phyloP scores from a whole-genome alignment of 2,797 vertebrate species.

The Setipinna tenuifilis region DNA sequence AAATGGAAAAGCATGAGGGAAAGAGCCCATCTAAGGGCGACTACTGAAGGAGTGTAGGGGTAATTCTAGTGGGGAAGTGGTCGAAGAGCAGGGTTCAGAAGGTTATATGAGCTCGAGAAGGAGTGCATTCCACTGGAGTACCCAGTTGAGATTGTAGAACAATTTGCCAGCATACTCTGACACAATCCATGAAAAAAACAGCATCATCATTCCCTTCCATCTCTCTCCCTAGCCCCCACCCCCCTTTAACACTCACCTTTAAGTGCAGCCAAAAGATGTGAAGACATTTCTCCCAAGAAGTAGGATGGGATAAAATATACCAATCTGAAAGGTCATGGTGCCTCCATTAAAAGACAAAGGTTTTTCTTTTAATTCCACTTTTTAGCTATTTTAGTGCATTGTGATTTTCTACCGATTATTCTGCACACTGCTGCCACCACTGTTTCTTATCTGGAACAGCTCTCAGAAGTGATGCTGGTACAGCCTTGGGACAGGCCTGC shows the following conservation, averaged over 20 bases:
- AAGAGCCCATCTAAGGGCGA: background rate
- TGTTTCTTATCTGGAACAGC: conserved; percentile 44
- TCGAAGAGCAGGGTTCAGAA: background rate
- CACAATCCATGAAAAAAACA: background rate
- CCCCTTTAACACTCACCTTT: background rate
- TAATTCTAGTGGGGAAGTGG: background rate
- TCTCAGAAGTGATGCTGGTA: conserved; percentile 29
- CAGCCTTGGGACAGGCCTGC: conserved; percentile 45
- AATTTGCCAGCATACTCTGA: background rate
- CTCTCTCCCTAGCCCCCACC: background rate
- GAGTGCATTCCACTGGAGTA: background rate
- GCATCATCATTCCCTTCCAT: background rate
- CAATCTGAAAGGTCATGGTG: background rate
- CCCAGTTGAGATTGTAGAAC: conserved; percentile 16
- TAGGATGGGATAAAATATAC: background rate
- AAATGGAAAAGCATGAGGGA: background rate
- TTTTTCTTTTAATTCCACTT: background rate
- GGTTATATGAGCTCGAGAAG: background rate
- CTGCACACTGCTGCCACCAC: conserved; percentile 37
- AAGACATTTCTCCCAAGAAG: background rate
- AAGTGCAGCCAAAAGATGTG: background rate
- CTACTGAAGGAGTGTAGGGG: background rate
- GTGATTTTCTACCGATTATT: conserved; percentile 50
- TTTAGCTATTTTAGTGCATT: conserved; percentile 35
- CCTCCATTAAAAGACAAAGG: background rate